A percentile compares a stretch with the other conserved stretches of the same genome.
Evolutionary conservation across 2,797 vertebrate genomes (phyloP).

Genomic region (Anolis apletophallus): DNA sequence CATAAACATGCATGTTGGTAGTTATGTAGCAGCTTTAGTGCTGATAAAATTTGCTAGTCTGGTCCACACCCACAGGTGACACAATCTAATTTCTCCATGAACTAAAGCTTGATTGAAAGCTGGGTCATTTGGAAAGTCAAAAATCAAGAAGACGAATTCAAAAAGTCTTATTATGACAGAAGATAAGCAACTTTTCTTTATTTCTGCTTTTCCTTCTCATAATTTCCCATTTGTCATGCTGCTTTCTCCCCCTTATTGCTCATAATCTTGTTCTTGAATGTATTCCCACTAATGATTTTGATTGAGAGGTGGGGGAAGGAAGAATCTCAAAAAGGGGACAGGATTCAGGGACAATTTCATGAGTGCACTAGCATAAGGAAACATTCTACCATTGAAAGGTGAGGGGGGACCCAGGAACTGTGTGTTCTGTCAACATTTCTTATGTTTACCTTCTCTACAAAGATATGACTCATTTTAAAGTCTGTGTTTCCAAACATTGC

Average conservation of each 20-base stretch:
- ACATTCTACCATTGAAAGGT: neutral
- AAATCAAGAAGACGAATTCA: too few species aligned
- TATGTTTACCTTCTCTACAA: conserved; percentile 5
- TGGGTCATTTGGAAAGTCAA: too few species aligned
- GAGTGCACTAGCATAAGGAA: neutral
- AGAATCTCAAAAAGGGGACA: neutral
- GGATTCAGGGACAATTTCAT: neutral
- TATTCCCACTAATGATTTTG: neutral
- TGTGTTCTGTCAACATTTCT: neutral
- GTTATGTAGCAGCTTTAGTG: too few species aligned
- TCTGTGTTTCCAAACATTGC: neutral
- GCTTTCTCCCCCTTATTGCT: too few species aligned
- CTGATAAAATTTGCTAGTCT: too few species aligned
- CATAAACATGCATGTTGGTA: too few species aligned
- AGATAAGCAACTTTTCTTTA: neutral
- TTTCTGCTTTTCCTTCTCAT: neutral
- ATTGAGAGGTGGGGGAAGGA: neutral
- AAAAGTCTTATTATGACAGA: neutral
- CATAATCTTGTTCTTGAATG: neutral
- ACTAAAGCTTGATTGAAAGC: too few species aligned
- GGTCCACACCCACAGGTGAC: too few species aligned
- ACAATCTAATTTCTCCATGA: too few species aligned
- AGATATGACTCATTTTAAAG: neutral
- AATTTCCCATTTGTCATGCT: neutral
- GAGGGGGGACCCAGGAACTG: neutral